Evolutionary conservation across 2,888 invertebrate species (phyloP), one percentile per base, ranked within the genome.

Genomic region (Hemithea aestivaria): DNA sequence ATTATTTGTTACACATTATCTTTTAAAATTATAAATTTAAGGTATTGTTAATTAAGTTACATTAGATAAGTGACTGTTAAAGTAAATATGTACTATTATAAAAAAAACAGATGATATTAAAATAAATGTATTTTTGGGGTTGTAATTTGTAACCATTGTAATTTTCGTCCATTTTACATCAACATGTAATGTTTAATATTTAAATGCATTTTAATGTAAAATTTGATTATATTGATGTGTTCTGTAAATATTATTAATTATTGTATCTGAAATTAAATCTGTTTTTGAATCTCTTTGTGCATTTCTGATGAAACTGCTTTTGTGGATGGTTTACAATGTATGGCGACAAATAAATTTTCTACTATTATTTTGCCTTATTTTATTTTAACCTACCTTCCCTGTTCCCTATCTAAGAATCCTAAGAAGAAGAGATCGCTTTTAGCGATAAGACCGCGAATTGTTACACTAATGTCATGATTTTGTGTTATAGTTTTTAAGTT

Each of bases 241-340:
- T 35, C 30, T 43, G 27, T 33, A 33, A 28, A 32, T 37, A 35
- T 25, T 35, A 16, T 10, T 28, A 73, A 61, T 69, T 66, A 61
- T 62, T 58, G 58, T 60, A 56, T 66, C 63, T 68, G 74, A 77
- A 82, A 71, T 71, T 79, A 79, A 65, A 70, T 75, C 64, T 62
- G 66, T 65, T 69, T 73, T 73, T 73, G 80, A 85, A 82, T 85
- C 82, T 83, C 83, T 81, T 56, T 79, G 66, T 74, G 83, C 77
- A 84, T 85, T 83, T 80, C 70, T 58, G 60, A 72, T 65, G 66
- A 69, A 71, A 73, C 62, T 69, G 79, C 80, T 80, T 79, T 75
- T 79, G 78, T 83, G 78, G 66, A 78, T 77, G 72, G 72, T 75
- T 67, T 72, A 69, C 67, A 70, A 37, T 70, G 62, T 79, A 76